A percentile compares a stretch with the other conserved stretches of the same genome.
phyloP scores from a whole-genome alignment of 2,113 vertebrate species.

The Halichoeres trimaculatus region DNA sequence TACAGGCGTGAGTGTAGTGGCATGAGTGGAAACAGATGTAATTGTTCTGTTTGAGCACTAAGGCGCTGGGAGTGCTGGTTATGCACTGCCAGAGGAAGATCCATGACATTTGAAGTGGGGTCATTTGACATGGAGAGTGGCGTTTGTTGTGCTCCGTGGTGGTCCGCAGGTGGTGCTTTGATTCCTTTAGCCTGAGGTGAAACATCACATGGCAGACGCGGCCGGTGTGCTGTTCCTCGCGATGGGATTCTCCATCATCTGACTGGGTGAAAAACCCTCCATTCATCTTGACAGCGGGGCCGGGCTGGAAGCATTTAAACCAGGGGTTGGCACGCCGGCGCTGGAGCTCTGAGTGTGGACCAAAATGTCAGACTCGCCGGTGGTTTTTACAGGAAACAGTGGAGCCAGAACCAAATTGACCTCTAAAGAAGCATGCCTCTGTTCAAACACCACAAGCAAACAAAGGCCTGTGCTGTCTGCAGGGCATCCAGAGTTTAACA shows the following conservation, averaged over 20 bases:
- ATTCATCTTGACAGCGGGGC: constrained; percentile 44
- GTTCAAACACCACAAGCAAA: too few relatives aligned
- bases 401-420: constrained; percentile 2
- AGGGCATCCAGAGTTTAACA: too few relatives aligned
- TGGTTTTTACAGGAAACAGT: constrained; percentile 23
- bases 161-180: constrained; percentile 67
- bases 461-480: too few relatives aligned
- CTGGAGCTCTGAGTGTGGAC: constrained; percentile 3
- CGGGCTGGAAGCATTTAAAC: constrained; percentile 25
- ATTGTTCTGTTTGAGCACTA: background rate
- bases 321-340: background rate
- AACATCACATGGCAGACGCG: constrained; percentile 51
- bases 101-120: constrained; percentile 49
- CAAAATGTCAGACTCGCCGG: constrained; percentile 32
- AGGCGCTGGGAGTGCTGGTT: background rate
- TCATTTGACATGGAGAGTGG: constrained; percentile 39
- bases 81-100: constrained; percentile 9
- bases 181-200: constrained; percentile 60
- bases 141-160: constrained; percentile 42
- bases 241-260: constrained; percentile 45
- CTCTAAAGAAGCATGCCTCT: background rate
- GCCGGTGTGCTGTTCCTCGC: constrained; percentile 29
- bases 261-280: constrained; percentile 26
- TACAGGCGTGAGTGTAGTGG: background rate
- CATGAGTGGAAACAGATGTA: constrained; percentile 11